A percentile compares a stretch with the other conserved stretches of the same genome.
phyloP scores from a whole-genome alignment of 2,113 vertebrate genomes.

The Eulemur rufifrons region DNA sequence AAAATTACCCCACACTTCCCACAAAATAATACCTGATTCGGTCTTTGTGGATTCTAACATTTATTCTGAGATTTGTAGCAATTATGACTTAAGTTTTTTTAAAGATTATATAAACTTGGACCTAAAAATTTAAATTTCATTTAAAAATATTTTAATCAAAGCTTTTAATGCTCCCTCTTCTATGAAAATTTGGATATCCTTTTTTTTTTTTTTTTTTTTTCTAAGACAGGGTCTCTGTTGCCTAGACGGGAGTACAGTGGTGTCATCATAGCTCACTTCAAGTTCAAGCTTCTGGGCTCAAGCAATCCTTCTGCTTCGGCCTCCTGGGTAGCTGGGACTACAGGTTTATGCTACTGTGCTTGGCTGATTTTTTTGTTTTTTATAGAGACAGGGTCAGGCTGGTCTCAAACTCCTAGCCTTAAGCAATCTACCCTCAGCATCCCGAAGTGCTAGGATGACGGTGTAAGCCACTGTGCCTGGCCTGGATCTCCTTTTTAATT shows the following conservation, averaged over 20 bases:
- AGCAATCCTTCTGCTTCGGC: not conserved
- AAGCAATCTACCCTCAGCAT: too few species aligned
- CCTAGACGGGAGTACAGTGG: too few species aligned
- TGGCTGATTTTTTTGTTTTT: too few species aligned
- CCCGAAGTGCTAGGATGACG: too few species aligned
- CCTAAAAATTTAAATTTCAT: not conserved
- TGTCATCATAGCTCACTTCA: not conserved
- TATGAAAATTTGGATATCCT: not conserved
- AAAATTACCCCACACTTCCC: not conserved
- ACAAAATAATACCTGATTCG: not conserved
- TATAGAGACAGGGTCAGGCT: too few species aligned
- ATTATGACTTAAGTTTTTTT: conserved; percentile 13
- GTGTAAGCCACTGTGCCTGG: too few species aligned
- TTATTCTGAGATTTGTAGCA: not conserved
- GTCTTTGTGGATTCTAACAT: not conserved
- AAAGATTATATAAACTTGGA: not conserved
- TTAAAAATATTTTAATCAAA: not conserved
- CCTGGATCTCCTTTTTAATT: not conserved
- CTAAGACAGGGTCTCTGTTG: too few species aligned
- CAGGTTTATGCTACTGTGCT: too few species aligned
- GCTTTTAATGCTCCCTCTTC: not conserved
- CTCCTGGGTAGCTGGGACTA: too few species aligned
- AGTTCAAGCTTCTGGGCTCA: not conserved
- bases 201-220: not conserved
- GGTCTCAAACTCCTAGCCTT: too few species aligned